phyloP scores from a whole-genome alignment of 2,113 vertebrate species.

The Pholis gunnellus region DNA sequence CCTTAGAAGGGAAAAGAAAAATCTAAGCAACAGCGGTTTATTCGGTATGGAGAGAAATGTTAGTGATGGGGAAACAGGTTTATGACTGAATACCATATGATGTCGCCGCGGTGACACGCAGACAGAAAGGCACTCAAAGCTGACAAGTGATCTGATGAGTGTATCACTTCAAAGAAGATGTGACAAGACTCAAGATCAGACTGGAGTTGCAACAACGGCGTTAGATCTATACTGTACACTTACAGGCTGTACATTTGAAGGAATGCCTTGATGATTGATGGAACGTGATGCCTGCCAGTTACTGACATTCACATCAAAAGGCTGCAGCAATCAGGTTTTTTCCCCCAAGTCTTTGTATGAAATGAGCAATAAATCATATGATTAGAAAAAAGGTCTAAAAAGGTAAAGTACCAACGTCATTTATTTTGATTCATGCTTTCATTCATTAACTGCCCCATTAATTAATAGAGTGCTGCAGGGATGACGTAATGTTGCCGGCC shows the following conservation, averaged over 20 bases:
- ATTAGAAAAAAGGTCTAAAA: background rate
- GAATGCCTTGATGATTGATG: constrained; percentile 13
- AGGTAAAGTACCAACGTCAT: background rate
- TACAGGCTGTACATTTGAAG: constrained; percentile 36
- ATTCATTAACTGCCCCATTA: background rate
- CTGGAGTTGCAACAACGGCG: constrained; percentile 33
- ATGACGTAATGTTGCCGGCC: background rate
- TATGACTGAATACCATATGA: constrained; percentile 72
- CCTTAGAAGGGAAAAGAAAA: background rate
- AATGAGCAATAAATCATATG: background rate
- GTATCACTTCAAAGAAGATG: constrained; percentile 78
- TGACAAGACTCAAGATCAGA: constrained; percentile 72
- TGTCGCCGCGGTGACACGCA: constrained; percentile 66
- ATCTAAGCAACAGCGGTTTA: constrained; percentile 14
- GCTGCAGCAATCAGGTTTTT: background rate
- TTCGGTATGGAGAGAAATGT: constrained; percentile 12
- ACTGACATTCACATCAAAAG: background rate
- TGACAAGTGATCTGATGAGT: constrained; percentile 78
- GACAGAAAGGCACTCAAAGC: constrained; percentile 65
- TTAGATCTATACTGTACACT: constrained; percentile 57
- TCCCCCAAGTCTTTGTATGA: background rate
- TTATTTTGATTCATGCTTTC: background rate
- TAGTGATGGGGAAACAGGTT: constrained; percentile 41
- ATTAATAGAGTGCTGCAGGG: background rate
- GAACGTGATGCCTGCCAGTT: background rate